phyloP scores from a whole-genome alignment of 2,113 vertebrate species.

The Cephalopholis sonnerati region DNA sequence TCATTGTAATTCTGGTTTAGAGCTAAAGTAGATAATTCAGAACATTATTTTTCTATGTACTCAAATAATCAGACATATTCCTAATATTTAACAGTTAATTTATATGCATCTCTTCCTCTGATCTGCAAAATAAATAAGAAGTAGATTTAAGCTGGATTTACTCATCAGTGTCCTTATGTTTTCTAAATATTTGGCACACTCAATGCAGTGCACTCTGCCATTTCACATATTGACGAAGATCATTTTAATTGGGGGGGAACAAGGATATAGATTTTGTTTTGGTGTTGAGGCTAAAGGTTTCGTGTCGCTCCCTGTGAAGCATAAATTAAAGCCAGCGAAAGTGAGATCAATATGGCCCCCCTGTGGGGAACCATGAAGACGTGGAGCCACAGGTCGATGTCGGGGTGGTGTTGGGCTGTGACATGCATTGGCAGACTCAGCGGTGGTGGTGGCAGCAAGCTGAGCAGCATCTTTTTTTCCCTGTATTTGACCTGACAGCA shows the following conservation, averaged over 20 bases:
- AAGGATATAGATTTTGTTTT: conserved; percentile 40
- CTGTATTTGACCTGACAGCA: conserved; percentile 27
- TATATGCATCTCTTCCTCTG: background rate
- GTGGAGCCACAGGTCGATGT: conserved; percentile 55
- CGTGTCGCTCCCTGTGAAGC: conserved; percentile 25
- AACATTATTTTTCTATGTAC: background rate
- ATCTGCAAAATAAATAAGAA: background rate
- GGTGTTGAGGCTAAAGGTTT: conserved; percentile 41
- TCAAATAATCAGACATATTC: background rate
- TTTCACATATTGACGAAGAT: background rate
- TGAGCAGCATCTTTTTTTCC: conserved; percentile 29
- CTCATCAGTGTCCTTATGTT: background rate
- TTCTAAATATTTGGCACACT: background rate
- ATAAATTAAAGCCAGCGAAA: conserved; percentile 45
- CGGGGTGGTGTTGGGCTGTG: conserved; percentile 9
- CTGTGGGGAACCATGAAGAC: conserved; percentile 39
- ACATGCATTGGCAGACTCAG: conserved; percentile 29
- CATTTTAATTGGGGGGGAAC: conserved; percentile 30
- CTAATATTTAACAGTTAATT: background rate
- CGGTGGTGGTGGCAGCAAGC: conserved; percentile 24
- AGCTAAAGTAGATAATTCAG: background rate
- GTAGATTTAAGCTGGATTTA: background rate
- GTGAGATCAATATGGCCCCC: conserved; percentile 56
- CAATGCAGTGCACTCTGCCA: background rate
- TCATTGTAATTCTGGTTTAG: background rate